phyloP scores from a whole-genome alignment of 2,797 vertebrate species.

The Centropyge bicolor region DNA sequence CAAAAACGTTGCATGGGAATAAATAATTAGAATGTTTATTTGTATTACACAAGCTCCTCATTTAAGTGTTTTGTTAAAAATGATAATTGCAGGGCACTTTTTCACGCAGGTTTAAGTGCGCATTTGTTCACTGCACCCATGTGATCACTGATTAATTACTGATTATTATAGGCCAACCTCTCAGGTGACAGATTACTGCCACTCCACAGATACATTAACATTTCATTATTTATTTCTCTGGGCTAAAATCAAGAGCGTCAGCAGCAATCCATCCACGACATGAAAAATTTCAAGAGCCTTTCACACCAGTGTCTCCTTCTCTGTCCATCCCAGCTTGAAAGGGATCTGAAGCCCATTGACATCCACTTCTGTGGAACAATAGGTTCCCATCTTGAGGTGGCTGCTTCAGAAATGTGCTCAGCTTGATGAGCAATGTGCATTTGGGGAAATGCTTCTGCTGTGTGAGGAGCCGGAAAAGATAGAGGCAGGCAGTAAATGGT shows the following conservation, averaged over 20 bases:
- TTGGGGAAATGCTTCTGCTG: conserved; percentile 32
- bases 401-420: conserved; percentile 31
- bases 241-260: conserved; percentile 17
- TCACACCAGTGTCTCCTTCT: conserved; percentile 19
- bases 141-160: conserved; percentile 19
- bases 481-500: conserved; percentile 20
- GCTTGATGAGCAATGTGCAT: conserved; percentile 49
- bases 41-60: background rate
- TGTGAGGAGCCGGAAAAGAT: conserved; percentile 17
- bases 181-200: conserved; percentile 1
- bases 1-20: background rate
- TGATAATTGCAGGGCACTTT: background rate
- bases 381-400: conserved; percentile 34
- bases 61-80: conserved; percentile 6
- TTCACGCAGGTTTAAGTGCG: background rate
- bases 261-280: background rate
- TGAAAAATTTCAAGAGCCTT: background rate
- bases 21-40: background rate
- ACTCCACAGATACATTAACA: conserved; percentile 20
- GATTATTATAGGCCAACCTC: background rate
- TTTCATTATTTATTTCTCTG: conserved; percentile 20
- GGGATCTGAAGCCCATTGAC: conserved; percentile 24
- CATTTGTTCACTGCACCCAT: background rate
- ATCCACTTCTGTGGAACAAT: conserved; percentile 32
- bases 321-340: conserved; percentile 27